These are phyloP conservation scores for Luperina testacea DNA, from an alignment of 2,888 invertebrate genomes.

Conservation along the genomic window DNA sequence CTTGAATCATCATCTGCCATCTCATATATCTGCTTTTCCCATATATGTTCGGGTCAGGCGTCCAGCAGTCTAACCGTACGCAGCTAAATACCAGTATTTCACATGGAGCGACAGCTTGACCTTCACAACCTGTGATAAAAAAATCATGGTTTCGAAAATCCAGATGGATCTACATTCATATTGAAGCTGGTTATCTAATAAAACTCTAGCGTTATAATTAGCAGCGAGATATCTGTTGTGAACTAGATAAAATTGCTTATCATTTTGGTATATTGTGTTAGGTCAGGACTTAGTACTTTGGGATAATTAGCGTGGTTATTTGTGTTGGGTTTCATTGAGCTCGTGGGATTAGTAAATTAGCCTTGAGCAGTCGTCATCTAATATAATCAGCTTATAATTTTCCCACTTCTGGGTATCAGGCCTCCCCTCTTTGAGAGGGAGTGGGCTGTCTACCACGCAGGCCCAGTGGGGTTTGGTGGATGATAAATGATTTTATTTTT, in stretches of 20 bases:
- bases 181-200: not conserved
- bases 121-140: not conserved
- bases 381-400: too few species aligned
- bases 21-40: too few species aligned
- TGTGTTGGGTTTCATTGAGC: not conserved
- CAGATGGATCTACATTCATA: not conserved
- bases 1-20: too few species aligned
- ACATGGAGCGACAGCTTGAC: not conserved
- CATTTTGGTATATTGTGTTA: not conserved
- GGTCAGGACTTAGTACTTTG: not conserved
- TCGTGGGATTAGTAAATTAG: not conserved
- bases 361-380: not conserved
- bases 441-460: too few species aligned
- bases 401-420: too few species aligned
- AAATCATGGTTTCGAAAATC: not conserved
- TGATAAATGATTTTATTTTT: too few species aligned
- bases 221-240: not conserved
- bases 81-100: not conserved
- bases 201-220: not conserved
- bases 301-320: not conserved
- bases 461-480: too few species aligned
- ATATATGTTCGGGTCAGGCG: not conserved
- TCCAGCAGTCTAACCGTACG: not conserved
- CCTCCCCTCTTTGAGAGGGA: too few species aligned
- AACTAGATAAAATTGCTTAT: constrained; percentile 27